phyloP scores from a whole-genome alignment of 2,888 invertebrate genomes.

The Teleogryllus oceanicus region DNA sequence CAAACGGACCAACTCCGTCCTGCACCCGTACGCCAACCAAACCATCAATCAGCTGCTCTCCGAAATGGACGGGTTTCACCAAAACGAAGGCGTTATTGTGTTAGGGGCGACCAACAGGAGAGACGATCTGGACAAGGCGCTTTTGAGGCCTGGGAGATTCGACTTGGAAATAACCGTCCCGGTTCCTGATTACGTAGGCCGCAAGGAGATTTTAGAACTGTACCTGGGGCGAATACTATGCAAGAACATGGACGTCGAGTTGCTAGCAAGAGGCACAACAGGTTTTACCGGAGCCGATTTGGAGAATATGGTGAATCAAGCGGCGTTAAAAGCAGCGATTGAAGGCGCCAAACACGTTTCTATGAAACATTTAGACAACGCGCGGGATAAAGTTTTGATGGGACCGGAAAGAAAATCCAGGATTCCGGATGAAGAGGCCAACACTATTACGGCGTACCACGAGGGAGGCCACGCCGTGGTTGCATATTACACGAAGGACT shows the following conservation, averaged over 20 bases:
- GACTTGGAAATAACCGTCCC: slow-evolving; percentile 52
- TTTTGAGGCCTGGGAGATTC: neutral
- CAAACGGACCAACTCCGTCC: slow-evolving; percentile 89
- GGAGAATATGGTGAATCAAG: slow-evolving; percentile 94
- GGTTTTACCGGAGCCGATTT: slow-evolving; percentile 98
- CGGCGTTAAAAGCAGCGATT: slow-evolving; percentile 79
- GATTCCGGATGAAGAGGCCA: neutral
- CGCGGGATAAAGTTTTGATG: slow-evolving; percentile 93
- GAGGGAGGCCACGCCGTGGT: neutral
- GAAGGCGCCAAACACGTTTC: slow-evolving; percentile 81
- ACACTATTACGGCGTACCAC: neutral
- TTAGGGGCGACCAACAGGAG: neutral
- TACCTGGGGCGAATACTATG: slow-evolving; percentile 70
- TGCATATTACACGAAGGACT: neutral
- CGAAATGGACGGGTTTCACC: slow-evolving; percentile 90
- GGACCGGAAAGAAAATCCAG: slow-evolving; percentile 52
- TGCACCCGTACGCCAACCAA: slow-evolving; percentile 99
- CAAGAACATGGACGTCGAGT: slow-evolving; percentile 73
- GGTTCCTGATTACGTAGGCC: slow-evolving; percentile 86
- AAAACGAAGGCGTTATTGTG: neutral
- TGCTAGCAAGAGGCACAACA: slow-evolving; percentile 83
- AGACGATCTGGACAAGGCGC: neutral
- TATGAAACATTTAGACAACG: slow-evolving; percentile 90
- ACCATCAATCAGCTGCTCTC: slow-evolving; percentile 97
- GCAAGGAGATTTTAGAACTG: slow-evolving; percentile 85